Conservation (phyloP, 2,888 invertebrate genomes). For the Euclidia mi region DNA sequence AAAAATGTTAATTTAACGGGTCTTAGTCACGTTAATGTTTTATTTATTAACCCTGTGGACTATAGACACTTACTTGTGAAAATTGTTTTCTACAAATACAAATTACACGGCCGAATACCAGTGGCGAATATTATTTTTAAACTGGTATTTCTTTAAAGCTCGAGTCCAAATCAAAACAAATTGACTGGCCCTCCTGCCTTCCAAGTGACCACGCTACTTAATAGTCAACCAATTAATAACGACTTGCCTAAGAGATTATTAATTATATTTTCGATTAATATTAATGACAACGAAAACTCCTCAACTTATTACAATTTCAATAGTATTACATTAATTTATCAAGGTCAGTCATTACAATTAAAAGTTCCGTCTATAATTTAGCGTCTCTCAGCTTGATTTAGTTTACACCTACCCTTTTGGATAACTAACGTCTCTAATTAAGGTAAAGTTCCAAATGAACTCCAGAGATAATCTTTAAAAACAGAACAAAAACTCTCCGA, state of each 20-base stretch:
- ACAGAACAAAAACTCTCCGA: conserved; percentile 69
- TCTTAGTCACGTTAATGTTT: too few relatives aligned
- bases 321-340: conserved; percentile 34
- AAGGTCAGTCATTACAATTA: conserved; percentile 46
- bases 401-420: conserved; percentile 57
- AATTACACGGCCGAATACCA: too few relatives aligned
- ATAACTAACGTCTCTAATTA: conserved; percentile 60
- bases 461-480: conserved; percentile 67
- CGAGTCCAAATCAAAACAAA: too few relatives aligned
- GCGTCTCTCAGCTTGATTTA: conserved; percentile 46
- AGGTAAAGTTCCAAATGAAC: conserved; percentile 62
- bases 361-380: conserved; percentile 48
- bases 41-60: too few relatives aligned
- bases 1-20: too few relatives aligned
- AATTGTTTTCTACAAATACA: too few relatives aligned
- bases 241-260: conserved; percentile 18
- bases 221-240: conserved; percentile 26
- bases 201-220: too few relatives aligned
- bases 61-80: too few relatives aligned
- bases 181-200: too few relatives aligned
- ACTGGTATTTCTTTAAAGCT: too few relatives aligned
- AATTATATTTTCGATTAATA: conserved; percentile 1
- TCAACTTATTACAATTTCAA: conserved; percentile 34
- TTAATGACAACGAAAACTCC: conserved; percentile 10
- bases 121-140: too few relatives aligned